A percentile compares a stretch with the other conserved stretches of the same genome.
These are phyloP conservation scores for Coendou prehensilis DNA, from an alignment of 2,797 vertebrate genomes.

Conservation along the genomic window DNA sequence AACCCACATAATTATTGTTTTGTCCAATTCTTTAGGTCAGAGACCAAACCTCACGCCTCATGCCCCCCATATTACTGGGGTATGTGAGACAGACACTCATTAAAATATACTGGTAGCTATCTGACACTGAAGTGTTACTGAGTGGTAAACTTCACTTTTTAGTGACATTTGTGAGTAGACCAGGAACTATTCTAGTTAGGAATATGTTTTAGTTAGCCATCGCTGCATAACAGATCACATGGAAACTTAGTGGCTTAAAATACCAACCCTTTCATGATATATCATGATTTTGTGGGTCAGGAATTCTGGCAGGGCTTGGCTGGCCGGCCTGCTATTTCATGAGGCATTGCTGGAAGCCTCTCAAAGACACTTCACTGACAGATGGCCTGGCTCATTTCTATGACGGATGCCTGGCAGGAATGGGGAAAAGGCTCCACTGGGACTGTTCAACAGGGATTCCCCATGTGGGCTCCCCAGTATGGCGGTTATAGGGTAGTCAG, in stretches of 20 bases:
- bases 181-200: neutral
- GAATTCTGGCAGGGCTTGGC: neutral
- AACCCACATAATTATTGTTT: slow-evolving; percentile 19
- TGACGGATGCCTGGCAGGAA: neutral
- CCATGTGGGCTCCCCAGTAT: neutral
- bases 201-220: neutral
- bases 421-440: neutral
- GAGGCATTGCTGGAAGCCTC: neutral
- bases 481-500: neutral
- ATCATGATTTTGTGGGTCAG: slow-evolving; percentile 35
- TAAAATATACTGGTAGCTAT: neutral
- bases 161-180: neutral
- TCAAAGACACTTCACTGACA: neutral
- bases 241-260: neutral
- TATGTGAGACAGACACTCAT: neutral
- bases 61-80: neutral
- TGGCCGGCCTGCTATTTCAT: neutral
- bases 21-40: neutral
- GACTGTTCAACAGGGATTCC: neutral
- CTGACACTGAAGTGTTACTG: neutral
- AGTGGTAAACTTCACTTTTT: neutral
- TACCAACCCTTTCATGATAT: neutral
- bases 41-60: neutral
- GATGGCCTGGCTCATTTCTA: neutral
- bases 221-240: neutral